Evolutionary conservation across 1,140 invertebrate species (phyloP), one percentile per base, ranked within the genome.

Genomic region (Procambarus virginalis): DNA sequence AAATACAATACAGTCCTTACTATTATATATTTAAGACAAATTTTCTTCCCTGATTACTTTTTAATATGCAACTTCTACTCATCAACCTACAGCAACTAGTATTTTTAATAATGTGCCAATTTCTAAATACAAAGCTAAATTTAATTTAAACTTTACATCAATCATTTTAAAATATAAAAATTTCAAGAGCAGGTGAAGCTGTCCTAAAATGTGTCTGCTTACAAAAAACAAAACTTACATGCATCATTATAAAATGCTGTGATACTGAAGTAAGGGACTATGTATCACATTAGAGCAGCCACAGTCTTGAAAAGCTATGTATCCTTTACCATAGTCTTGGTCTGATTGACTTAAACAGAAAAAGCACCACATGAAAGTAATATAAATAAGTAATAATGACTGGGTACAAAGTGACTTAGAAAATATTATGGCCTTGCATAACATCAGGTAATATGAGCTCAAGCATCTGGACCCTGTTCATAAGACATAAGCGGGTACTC

Each of bases 401-500:
- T 89, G 88, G 75, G 48, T 84, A 84, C 49, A 78, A 89, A 64
- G 81, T 89, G 88, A 89, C 88, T 89, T 89, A 89, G 87, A 89
- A 84, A 89, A 78, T 79, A 89, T 89, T 89, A 89, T 89, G 88
- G 88, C 88, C 82, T 89, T 58, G 77, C 75, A 84, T 84, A 89
- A 82, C 70, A 89, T 89, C 80, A 82, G 80, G 86, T 89, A 82
- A 89, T 89, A 64, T 83, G 86, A 89, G 81, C 88, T 83, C 60
- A 89, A 89, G 45, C 46, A 84, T 89, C 88, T 89, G 88, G 88
- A 89, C 88, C 88, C 88, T 89, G 88, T 89, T 76, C 55, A 83
- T 84, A 84, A 84, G 73, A 89, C 58, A 84, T 84, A n/a, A 64
- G 12, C 55, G 88, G 70, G 75, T 48, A 68, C 64, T 68, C 64